Percentiles rank a stretch among this genome's conserved stretches.
phyloP scores from a whole-genome alignment of 2,797 vertebrate genomes.

The Hozukius guyotensis region DNA sequence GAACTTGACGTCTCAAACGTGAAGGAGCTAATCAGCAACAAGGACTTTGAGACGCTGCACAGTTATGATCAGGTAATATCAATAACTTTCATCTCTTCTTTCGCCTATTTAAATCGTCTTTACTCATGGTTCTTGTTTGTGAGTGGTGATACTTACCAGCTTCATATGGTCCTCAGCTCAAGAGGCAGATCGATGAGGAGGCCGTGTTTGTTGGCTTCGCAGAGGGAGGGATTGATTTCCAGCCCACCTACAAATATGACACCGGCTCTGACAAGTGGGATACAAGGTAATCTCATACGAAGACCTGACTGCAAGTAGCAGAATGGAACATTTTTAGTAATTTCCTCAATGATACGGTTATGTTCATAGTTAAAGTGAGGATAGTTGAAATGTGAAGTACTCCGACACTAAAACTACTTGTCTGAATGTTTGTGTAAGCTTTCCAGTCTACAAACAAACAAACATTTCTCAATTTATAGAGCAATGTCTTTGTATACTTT shows the following conservation, averaged over 20 bases:
- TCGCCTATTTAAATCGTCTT: background rate
- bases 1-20: constrained; percentile 89
- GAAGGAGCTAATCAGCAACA: constrained; percentile 90
- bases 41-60: constrained; percentile 88
- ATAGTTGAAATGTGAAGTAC: background rate
- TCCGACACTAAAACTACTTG: background rate
- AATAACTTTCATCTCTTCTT: background rate
- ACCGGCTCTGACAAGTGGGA: constrained; percentile 95
- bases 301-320: background rate
- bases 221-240: constrained; percentile 94
- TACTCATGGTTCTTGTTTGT: background rate
- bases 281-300: constrained; percentile 86
- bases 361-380: background rate
- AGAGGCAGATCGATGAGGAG: constrained; percentile 90
- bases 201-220: constrained; percentile 91
- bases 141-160: constrained; percentile 7
- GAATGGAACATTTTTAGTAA: background rate
- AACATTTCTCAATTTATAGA: background rate
- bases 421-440: background rate
- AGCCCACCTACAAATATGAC: constrained; percentile 98
- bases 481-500: background rate
- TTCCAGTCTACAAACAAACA: background rate
- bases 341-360: background rate
- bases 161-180: constrained; percentile 83
- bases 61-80: constrained; percentile 90